Evolutionary conservation across 1,140 invertebrate species (phyloP), one percentile per base, ranked within the genome.

Genomic region (Solenopsis invicta): DNA sequence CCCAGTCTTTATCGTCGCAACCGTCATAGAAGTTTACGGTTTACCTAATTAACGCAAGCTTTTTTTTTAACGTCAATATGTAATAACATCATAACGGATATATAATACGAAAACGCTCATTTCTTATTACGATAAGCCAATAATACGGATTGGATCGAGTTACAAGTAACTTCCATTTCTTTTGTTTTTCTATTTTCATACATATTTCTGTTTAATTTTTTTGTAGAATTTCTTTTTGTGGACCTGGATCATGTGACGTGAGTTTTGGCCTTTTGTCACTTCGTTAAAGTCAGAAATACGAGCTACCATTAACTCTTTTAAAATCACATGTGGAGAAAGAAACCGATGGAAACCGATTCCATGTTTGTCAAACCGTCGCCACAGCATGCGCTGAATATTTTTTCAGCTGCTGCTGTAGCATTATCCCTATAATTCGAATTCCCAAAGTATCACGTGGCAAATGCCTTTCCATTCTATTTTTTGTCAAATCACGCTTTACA

Each of bases 1-100:
- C 56, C 77, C 66, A 81, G 29, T 71, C 29, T 81, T 59, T 81
- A 45, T 52, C 66, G 24, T 45, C 34, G 76, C 45, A 81, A 81
- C 16, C 78, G 21, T 21, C 16, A n/a, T 81, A 56, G 3, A 37
- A 29, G 41, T 80, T 67, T 50, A 67, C 21, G n/a, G 10, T 67
- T 59, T 34, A 37, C 48, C 45, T 66, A 61, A 62, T 62, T 48
- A 78, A 64, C 12, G 1, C 29, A 64, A 64, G 10, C 24, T 48
- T 48, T 10, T 29, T 10, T 48, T 61, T 66, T 13, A 81, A 71
- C 34, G 48, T 81, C 21, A 56, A 50, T 50, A 66, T 45, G 13
- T 59, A 41, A 69, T 54, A 81, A 81, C 34, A 71, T 81, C 5
- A 24, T 56, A 72, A 56, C 10, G 37, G 50, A 80, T 13, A 48